A percentile compares a stretch with the other conserved stretches of the same genome.
phyloP scores from a whole-genome alignment of 2,797 vertebrate genomes.

The Masticophis lateralis region DNA sequence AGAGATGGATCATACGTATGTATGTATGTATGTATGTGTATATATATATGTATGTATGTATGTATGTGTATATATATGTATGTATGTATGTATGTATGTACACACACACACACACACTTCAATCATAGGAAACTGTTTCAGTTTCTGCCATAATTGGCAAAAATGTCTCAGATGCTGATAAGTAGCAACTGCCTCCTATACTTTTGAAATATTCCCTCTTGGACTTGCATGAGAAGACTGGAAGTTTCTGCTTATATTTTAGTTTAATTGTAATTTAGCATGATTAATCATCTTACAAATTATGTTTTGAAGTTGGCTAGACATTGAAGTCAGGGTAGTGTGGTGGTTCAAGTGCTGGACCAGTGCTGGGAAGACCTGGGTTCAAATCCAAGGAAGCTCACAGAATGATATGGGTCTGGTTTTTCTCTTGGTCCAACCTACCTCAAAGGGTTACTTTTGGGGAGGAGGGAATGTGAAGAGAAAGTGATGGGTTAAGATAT shows the following conservation, averaged over 20 bases:
- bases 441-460: not conserved
- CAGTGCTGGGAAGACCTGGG: not conserved
- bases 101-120: not conserved
- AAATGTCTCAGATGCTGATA: not conserved
- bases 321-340: not conserved
- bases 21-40: no score
- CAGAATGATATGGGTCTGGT: not conserved
- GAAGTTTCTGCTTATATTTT: not conserved
- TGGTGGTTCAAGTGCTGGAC: not conserved
- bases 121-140: not conserved
- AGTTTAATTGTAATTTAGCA: not conserved
- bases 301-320: not conserved
- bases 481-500: not conserved
- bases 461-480: not conserved
- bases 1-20: no score
- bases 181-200: not conserved
- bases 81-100: no score
- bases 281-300: not conserved
- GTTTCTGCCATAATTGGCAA: not conserved
- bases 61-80: no score
- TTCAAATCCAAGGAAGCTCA: not conserved
- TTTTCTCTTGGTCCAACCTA: not conserved
- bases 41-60: no score
- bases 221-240: not conserved
- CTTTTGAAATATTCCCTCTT: not conserved